These are phyloP conservation scores for Disparrhopalites patrizii DNA, from an alignment of 2,888 invertebrate species.

Conservation along the genomic window DNA sequence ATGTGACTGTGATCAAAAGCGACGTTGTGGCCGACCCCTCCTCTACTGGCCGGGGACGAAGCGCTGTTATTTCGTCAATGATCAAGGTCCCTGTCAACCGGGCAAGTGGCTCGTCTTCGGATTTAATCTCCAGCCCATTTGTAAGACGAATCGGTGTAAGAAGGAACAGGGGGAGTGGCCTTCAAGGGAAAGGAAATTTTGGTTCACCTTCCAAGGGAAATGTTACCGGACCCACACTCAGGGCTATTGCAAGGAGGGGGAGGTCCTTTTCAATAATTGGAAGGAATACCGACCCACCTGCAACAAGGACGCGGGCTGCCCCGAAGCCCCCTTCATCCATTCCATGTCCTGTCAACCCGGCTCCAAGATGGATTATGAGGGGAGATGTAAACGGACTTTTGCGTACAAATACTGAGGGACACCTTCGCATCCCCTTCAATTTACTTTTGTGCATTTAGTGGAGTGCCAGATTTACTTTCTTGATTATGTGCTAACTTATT, in stretches of 20 bases:
- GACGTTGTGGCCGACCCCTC: constrained; percentile 44
- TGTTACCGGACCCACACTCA: constrained; percentile 42
- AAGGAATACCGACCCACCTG: constrained; percentile 41
- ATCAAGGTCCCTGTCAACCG: constrained; percentile 43
- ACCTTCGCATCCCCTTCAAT: no score
- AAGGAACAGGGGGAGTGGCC: constrained; percentile 30
- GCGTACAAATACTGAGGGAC: constrained; percentile 4
- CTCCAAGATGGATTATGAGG: constrained; percentile 36
- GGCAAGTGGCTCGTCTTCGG: constrained; percentile 47
- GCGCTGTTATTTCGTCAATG: constrained; percentile 44
- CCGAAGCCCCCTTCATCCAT: not conserved
- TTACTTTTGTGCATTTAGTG: no score
- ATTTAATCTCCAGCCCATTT: constrained; percentile 34
- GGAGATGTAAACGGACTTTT: constrained; percentile 31
- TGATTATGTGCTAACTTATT: no score
- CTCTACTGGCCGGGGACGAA: constrained; percentile 41
- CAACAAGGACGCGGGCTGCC: constrained; percentile 31
- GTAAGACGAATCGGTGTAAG: constrained; percentile 39
- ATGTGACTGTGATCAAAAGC: constrained; percentile 44
- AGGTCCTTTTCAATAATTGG: constrained; percentile 41
- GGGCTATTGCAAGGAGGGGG: constrained; percentile 40
- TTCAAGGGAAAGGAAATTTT: constrained; percentile 37
- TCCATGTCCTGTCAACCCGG: constrained; percentile 39
- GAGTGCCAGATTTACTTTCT: no score
- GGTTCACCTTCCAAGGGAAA: constrained; percentile 41